A percentile compares a stretch with the other conserved stretches of the same genome.
phyloP scores from a whole-genome alignment of 2,797 vertebrate species.

The Sternotherus odoratus region DNA sequence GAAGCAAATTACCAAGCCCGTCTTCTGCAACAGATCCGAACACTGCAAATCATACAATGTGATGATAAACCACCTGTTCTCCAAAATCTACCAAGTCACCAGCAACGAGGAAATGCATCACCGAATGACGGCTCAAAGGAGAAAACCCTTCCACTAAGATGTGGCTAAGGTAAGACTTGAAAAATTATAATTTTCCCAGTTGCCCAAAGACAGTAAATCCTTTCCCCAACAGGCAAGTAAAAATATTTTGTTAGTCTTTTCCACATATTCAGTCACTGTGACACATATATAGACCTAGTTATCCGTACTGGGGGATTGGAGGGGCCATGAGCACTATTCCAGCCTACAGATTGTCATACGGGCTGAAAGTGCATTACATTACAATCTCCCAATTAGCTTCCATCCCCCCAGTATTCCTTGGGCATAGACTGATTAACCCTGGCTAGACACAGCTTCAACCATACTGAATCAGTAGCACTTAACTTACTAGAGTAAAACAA shows the following conservation, averaged over 20 bases:
- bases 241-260: neutral
- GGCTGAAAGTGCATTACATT: neutral
- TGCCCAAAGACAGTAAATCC: neutral
- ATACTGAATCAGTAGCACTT: neutral
- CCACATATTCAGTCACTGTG: neutral
- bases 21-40: neutral
- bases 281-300: neutral
- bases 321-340: neutral
- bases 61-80: neutral
- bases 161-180: neutral
- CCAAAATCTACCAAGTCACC: neutral
- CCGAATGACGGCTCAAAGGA: neutral
- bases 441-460: neutral
- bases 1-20: neutral
- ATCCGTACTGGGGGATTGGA: neutral
- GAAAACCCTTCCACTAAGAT: neutral
- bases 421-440: rapidly evolving
- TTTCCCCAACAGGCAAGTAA: neutral
- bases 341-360: neutral
- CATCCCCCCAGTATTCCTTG: neutral
- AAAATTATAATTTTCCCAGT: neutral
- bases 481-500: neutral
- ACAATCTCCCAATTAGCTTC: neutral
- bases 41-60: too few relatives aligned
- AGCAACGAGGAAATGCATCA: neutral